Conservation (phyloP, 2,797 vertebrate genomes). For the Melopsittacus undulatus region DNA sequence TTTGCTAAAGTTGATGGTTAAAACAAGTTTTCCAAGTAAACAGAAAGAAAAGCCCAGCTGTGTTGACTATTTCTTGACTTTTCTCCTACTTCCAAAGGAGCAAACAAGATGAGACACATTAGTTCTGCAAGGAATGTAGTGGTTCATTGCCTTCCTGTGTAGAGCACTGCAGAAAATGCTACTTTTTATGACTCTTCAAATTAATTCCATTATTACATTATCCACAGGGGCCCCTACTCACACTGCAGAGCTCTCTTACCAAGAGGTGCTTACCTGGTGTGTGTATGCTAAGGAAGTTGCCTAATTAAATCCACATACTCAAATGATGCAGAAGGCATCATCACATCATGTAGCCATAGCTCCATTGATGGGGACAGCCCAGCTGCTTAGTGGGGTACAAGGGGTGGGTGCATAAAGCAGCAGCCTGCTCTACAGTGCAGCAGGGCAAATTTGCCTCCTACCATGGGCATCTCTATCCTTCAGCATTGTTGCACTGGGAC, state of each 20-base stretch:
- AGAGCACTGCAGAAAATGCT: not conserved
- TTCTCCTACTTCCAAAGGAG: constrained; percentile 33
- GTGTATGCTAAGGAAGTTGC: not conserved
- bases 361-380: not conserved
- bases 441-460: not conserved
- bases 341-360: not conserved
- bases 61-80: constrained; percentile 66
- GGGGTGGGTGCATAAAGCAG: not conserved
- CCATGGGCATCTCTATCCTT: not conserved
- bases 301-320: not conserved
- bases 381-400: not conserved
- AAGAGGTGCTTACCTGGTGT: not conserved
- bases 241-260: not conserved
- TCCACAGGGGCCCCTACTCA: not conserved
- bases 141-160: not conserved
- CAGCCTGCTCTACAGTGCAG: accelerated
- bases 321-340: not conserved
- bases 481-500: not conserved
- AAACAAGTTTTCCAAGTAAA: constrained; percentile 81
- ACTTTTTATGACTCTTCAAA: not conserved
- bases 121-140: not conserved
- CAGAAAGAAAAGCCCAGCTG: constrained; percentile 59
- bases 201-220: not conserved
- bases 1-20: constrained; percentile 84
- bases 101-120: not conserved